These are phyloP conservation scores for Aphrocallistes beatrix DNA, from an alignment of 37 sponge, comb jelly and placozoan genomes.

Conservation along the genomic window DNA sequence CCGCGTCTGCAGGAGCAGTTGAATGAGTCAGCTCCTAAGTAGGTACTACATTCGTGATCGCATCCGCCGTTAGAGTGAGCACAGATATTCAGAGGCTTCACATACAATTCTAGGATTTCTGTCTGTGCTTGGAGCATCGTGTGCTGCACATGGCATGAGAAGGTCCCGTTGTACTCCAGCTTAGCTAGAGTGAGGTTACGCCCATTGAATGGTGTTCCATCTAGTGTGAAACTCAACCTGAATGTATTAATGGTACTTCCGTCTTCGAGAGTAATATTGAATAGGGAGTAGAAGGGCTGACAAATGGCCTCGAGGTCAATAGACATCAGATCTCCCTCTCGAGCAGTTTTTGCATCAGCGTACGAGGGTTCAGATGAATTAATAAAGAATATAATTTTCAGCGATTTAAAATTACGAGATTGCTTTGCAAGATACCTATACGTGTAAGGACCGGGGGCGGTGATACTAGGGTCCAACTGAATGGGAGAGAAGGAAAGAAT, in stretches of 20 bases:
- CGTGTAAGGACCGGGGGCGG: background rate
- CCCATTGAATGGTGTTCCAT: background rate
- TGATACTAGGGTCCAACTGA: background rate
- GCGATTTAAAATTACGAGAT: background rate
- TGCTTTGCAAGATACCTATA: background rate
- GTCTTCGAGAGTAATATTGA: background rate
- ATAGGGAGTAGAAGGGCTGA: background rate
- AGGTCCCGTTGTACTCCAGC: background rate
- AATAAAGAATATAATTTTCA: background rate
- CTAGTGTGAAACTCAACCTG: background rate
- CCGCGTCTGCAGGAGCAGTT: constrained; percentile 11
- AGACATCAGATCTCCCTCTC: background rate
- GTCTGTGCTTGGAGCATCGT: background rate
- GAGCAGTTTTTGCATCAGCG: background rate
- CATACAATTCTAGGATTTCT: background rate
- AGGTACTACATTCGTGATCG: background rate
- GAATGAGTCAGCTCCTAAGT: background rate
- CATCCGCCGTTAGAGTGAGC: background rate
- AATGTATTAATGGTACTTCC: background rate
- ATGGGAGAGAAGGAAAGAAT: background rate
- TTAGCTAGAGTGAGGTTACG: background rate
- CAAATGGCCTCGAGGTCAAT: background rate
- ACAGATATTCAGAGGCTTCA: background rate
- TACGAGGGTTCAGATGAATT: background rate
- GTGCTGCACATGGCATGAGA: background rate